Evolutionary conservation across 2,797 vertebrate species (phyloP).

Genomic region (Thripadectes ignobilis): DNA sequence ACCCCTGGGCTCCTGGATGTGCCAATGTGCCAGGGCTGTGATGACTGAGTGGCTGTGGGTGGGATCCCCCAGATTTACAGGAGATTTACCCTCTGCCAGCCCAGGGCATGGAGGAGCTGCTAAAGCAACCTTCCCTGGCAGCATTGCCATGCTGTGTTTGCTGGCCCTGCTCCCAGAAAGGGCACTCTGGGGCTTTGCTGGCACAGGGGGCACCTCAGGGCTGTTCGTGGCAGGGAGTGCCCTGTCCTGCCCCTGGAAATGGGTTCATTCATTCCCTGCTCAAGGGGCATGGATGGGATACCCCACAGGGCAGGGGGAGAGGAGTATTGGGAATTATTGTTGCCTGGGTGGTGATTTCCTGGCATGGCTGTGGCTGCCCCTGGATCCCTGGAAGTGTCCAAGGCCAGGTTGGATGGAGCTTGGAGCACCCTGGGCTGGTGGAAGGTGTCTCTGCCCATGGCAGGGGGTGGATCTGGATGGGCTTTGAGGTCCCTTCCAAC

Average conservation of each 20-base stretch:
- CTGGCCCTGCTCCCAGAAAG: not conserved
- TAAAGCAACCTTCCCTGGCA: not conserved
- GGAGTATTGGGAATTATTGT: not conserved
- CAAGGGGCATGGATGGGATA: not conserved
- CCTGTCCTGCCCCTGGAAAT: not conserved
- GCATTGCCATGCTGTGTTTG: not conserved
- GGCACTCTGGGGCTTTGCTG: not conserved
- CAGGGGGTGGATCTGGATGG: no score
- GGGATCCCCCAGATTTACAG: not conserved
- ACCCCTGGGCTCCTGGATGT: not conserved
- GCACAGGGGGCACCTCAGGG: no score
- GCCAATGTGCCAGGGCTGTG: not conserved
- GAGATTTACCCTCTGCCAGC: not conserved
- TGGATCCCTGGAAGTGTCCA: not conserved
- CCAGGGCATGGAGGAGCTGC: not conserved
- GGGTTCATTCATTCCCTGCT: not conserved
- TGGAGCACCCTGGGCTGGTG: not conserved
- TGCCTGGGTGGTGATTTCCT: not conserved
- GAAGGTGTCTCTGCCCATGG: not conserved
- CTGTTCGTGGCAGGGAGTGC: no score
- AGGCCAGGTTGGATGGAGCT: not conserved
- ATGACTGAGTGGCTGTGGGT: not conserved
- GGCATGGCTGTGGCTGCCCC: not conserved
- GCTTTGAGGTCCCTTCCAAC: not conserved
- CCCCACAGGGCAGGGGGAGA: not conserved